A percentile compares a stretch with the other conserved stretches of the same genome.
Conservation (phyloP, 2,113 vertebrate genomes). For the Gopherus flavomarginatus region DNA sequence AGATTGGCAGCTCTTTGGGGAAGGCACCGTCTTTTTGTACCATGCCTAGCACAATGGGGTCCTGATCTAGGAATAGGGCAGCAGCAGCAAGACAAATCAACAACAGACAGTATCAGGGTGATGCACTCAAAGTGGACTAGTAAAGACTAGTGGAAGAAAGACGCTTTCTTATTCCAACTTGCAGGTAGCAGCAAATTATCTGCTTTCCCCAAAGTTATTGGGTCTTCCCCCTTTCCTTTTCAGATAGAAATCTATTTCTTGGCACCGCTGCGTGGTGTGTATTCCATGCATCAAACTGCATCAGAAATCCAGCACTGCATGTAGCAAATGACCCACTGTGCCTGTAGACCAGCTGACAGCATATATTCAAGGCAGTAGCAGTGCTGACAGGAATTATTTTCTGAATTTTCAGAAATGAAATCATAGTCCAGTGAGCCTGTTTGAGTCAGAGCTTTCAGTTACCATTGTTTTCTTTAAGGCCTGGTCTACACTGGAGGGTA, state of each 20-base stretch:
- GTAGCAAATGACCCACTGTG: neutral
- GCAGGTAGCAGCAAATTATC: neutral
- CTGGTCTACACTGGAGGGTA: no score
- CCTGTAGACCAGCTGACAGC: neutral
- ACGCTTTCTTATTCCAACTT: neutral
- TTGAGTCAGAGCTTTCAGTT: neutral
- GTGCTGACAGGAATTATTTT: neutral
- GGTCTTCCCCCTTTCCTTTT: neutral
- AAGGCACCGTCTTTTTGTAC: neutral
- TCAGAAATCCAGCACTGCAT: neutral
- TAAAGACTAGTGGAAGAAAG: neutral
- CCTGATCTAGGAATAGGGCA: neutral
- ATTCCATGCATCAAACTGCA: neutral
- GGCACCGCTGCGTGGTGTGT: accelerated
- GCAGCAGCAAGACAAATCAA: neutral
- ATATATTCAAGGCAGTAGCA: neutral
- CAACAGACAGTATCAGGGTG: neutral
- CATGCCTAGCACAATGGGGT: no score
- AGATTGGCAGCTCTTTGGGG: neutral
- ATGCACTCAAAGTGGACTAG: neutral
- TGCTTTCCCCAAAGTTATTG: neutral
- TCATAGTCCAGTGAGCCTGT: neutral
- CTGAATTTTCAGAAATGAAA: conserved; percentile 3
- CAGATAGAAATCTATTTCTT: neutral
- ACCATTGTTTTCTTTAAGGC: neutral